Percentiles rank a stretch among this genome's conserved stretches.
These are phyloP conservation scores for Xenopus petersii DNA, from an alignment of 2,797 vertebrate species.

Conservation along the genomic window DNA sequence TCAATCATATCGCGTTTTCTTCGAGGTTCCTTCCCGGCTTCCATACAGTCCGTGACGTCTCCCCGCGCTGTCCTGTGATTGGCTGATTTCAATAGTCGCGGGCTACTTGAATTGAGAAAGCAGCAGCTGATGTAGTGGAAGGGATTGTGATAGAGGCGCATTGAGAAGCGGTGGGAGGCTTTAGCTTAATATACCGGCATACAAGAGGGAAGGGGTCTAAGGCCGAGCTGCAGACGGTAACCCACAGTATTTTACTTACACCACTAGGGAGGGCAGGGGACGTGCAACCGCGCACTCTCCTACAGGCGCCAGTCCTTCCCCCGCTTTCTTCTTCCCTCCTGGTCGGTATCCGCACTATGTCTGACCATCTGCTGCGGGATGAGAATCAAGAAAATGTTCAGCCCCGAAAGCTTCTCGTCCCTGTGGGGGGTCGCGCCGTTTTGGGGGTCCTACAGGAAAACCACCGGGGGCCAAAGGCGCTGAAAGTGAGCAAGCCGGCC, in stretches of 20 bases:
- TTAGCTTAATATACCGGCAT: neutral
- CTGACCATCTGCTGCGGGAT: conserved; percentile 17
- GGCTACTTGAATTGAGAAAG: conserved; percentile 90
- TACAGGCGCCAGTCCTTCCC: neutral
- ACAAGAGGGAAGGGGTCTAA: neutral
- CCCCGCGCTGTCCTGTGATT: conserved; percentile 64
- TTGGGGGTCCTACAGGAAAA: conserved; percentile 75
- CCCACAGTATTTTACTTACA: neutral
- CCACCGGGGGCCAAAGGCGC: conserved; percentile 57
- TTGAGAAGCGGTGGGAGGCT: neutral
- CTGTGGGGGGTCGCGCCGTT: conserved; percentile 61
- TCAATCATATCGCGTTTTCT: too few species aligned
- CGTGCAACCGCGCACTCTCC: neutral
- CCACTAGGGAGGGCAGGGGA: neutral
- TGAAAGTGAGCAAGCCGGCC: conserved; percentile 52
- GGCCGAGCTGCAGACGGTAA: too few species aligned
- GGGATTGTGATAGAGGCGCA: neutral
- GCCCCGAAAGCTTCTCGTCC: conserved; percentile 50
- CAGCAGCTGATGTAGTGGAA: conserved; percentile 12
- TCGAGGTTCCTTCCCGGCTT: accelerated
- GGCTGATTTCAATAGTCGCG: conserved; percentile 97
- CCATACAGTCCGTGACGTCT: conserved; percentile 50
- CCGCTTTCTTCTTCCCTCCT: neutral
- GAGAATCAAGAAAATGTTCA: conserved; percentile 85
- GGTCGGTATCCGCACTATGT: conserved; percentile 33